Evolutionary conservation across 2,113 vertebrate species (phyloP), one percentile per base, ranked within the genome.

Genomic region (Ophiodon elongatus): DNA sequence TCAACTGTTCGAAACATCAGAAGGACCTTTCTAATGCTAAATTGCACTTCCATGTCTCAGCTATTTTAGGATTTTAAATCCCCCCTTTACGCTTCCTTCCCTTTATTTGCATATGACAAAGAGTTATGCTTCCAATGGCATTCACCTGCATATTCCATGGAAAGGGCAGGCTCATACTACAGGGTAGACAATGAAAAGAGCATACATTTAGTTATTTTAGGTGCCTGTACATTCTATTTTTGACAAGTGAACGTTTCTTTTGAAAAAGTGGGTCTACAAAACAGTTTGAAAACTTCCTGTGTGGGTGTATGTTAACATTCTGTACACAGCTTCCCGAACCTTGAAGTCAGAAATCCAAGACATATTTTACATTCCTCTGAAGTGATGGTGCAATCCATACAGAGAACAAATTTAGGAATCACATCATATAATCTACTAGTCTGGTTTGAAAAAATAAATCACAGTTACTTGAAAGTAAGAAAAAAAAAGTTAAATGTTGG

Each of bases 31-130:
- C 35, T 70, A 63, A 72, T 47, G 33, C 39, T 72, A 66, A 57
- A 80, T 62, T 52, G 23, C 17, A 45, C 57, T 25, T 25, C 27
- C 21, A 70, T 37, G 56, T 62, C 70, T 79, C 39, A 45, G 25
- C 62, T 74, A 8, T 56, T 29, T 66, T 52, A 27, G 47, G n/a
- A 69, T 76, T 80, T 33, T 4, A 37, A 74, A 76, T 66, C 14
- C 4, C 9, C 54, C 47, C 64, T 70, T 70, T 47, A n/a, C 15
- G 27, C 11, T 7, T 25, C 74, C 9, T 65, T 69, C 21, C 19
- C 65, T 41, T 71, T 17, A 85, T 88, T 85, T 88, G 29, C 71
- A 71, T 85, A 65, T 62, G 74, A 88, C 64, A 88, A 41, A 54
- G n/a, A 57, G n/a, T 21, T 65, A 43, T 78, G 60, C 52, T 75